phyloP scores from a whole-genome alignment of 2,797 vertebrate genomes.

The Myoxocephalus aenaeus region DNA sequence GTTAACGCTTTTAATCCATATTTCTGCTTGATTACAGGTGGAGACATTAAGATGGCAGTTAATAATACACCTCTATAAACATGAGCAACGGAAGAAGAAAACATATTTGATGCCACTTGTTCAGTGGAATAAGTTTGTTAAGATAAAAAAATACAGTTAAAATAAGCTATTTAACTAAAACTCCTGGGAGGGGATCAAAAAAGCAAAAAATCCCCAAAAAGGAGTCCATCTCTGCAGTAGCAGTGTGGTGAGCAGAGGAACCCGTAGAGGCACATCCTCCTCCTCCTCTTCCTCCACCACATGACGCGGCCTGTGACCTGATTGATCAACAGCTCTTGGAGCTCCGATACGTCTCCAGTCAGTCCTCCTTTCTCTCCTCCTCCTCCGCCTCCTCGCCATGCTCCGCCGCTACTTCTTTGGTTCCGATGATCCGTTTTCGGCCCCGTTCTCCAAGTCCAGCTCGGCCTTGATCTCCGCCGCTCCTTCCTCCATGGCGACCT shows the following conservation, averaged over 20 bases:
- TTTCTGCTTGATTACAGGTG: slow-evolving; percentile 49
- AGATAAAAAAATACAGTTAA: slow-evolving; percentile 49
- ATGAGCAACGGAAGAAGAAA: slow-evolving; percentile 34
- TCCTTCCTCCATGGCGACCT: slow-evolving; percentile 14
- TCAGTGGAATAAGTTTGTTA: slow-evolving; percentile 39
- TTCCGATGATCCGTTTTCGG: slow-evolving; percentile 47
- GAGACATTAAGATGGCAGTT: slow-evolving; percentile 58
- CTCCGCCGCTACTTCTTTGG: slow-evolving; percentile 60
- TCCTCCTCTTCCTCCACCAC: slow-evolving; percentile 23
- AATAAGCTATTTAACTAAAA: slow-evolving; percentile 64
- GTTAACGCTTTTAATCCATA: slow-evolving; percentile 46
- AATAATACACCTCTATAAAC: slow-evolving; percentile 50
- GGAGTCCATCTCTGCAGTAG: slow-evolving; percentile 40
- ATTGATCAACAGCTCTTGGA: slow-evolving; percentile 20
- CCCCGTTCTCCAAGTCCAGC: slow-evolving; percentile 52
- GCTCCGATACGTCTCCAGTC: slow-evolving; percentile 27
- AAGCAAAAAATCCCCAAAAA: not conserved
- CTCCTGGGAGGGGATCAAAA: slow-evolving; percentile 17
- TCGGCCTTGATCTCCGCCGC: slow-evolving; percentile 18
- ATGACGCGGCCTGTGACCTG: slow-evolving; percentile 20
- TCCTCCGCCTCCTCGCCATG: not conserved
- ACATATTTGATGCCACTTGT: slow-evolving; percentile 1
- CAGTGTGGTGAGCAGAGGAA: slow-evolving; percentile 27
- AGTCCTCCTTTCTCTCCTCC: not conserved
- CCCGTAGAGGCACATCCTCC: not conserved